A percentile compares a stretch with the other conserved stretches of the same genome.
phyloP scores from a whole-genome alignment of 37 sponge, comb jelly and placozoan species.

The Agelas oroides region DNA sequence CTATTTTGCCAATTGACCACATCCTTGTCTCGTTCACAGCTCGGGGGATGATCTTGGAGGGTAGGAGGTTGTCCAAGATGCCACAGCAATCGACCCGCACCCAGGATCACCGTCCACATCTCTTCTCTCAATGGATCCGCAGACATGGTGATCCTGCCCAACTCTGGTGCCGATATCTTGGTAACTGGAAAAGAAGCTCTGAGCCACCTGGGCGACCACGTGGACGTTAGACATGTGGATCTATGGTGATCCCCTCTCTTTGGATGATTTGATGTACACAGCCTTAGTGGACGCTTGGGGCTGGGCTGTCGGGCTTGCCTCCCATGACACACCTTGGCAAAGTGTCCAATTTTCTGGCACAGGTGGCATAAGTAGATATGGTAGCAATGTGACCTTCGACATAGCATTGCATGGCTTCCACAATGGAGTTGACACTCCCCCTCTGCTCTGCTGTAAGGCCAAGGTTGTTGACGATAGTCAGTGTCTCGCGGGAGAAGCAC shows the following conservation, averaged over 20 bases:
- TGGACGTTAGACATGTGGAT: neutral
- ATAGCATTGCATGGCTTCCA: conserved; percentile 1
- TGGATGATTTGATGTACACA: neutral
- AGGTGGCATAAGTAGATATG: conserved; percentile 13
- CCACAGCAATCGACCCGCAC: neutral
- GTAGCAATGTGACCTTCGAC: neutral
- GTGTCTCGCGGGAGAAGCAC: conserved; percentile 40
- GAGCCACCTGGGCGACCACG: conserved; percentile 19
- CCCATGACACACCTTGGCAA: conserved; percentile 18
- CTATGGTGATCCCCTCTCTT: neutral
- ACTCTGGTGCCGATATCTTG: conserved; percentile 39
- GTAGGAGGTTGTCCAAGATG: conserved; percentile 29
- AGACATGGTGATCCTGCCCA: neutral
- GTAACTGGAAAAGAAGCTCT: neutral
- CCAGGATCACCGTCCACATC: conserved; percentile 11
- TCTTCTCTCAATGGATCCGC: neutral
- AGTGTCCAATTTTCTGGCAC: conserved; percentile 42
- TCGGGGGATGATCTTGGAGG: conserved; percentile 16
- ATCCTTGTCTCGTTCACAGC: conserved; percentile 28
- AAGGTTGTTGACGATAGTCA: conserved; percentile 49
- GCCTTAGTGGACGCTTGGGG: neutral
- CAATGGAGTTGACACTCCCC: neutral
- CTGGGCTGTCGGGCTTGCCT: neutral
- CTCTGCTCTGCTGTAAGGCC: conserved; percentile 18
- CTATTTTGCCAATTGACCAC: conserved; percentile 24